Base-by-base conservation (phyloP, 2,888 invertebrate species). In the Cephonodes hylas region DNA sequence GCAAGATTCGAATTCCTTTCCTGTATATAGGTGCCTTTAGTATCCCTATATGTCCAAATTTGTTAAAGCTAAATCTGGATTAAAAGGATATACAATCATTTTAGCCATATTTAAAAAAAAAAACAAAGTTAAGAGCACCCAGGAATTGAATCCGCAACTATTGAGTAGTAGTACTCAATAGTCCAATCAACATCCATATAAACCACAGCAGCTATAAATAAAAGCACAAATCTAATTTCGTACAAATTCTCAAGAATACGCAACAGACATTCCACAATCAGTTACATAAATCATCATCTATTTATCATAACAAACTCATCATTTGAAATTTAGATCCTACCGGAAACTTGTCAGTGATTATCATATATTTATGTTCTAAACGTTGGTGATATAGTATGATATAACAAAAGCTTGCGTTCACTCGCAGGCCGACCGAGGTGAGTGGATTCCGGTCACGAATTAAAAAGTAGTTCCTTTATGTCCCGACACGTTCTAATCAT, bases 361-460 rank as follows among this genome's bases (percentile, higher is more conserved):
- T 0, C 23, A 46, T 45, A 25, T 48, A 48, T 46, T 10, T 46
- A 42, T 44, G 42, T 7, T 44, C 6, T 53, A 31, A 53, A n/a
- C 31, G 27, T 15, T 31, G 27, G 23, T 44, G 8, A 48, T 25
- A 6, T 10, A 45, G 4, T 8, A 7, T 48, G 6, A 48, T 34
- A 46, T 46, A 31, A 59, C 22, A 46, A 25, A 34, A 22, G 20
- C 42, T 31, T 20, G 23, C 45, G 34, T 59, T 23, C 31, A 46
- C 59, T n/a, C n/a, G 25, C 38, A 18, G 6, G n/a, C 38, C 46
- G 34, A 53, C 53, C 46, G 46, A 13, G 46, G 34, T 20, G 22
- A 45, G 18, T 8, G 25, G 22, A 46, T 23, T 59, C 46, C 59
- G 46, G 46, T 59, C 59, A 59, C 59, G 59, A 48, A 59, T 59